Conservation (phyloP, 2,888 invertebrate genomes). For the Temnothorax unifasciatus region DNA sequence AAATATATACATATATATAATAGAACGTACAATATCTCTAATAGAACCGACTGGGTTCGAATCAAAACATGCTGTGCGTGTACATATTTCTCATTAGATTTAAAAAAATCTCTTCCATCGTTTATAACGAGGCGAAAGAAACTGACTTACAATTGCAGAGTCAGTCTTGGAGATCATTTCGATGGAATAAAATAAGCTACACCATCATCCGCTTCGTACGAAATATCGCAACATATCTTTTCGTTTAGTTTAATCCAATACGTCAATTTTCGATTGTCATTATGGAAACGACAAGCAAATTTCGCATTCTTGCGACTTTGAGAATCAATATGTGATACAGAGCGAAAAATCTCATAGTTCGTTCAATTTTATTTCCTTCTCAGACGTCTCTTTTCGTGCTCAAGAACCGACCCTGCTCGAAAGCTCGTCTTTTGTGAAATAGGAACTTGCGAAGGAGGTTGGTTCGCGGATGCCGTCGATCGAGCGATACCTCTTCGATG, state of each 20-base stretch:
- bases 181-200: not conserved
- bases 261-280: not conserved
- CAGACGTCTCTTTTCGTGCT: not conserved
- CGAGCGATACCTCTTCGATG: slow-evolving; percentile 38
- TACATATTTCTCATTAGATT: slow-evolving; percentile 40
- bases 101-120: slow-evolving; percentile 17
- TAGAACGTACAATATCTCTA: not conserved
- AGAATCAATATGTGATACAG: not conserved
- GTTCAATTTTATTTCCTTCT: slow-evolving; percentile 3
- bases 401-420: slow-evolving; percentile 3
- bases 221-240: not conserved
- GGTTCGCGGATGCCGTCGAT: slow-evolving; percentile 11
- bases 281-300: not conserved
- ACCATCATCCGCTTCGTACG: not conserved
- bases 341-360: slow-evolving; percentile 19
- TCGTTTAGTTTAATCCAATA: not conserved
- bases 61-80: slow-evolving; percentile 13
- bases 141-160: slow-evolving; percentile 18
- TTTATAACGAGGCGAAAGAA: slow-evolving; percentile 28
- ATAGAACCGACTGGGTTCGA: not conserved
- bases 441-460: slow-evolving; percentile 19
- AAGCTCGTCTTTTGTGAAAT: slow-evolving; percentile 20
- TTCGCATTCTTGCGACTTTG: slow-evolving; percentile 1
- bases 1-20: slow-evolving; percentile 14
- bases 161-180: slow-evolving; percentile 16